Evolutionary conservation across 2,113 vertebrate genomes (phyloP).

Genomic region (Setophaga kirtlandii): DNA sequence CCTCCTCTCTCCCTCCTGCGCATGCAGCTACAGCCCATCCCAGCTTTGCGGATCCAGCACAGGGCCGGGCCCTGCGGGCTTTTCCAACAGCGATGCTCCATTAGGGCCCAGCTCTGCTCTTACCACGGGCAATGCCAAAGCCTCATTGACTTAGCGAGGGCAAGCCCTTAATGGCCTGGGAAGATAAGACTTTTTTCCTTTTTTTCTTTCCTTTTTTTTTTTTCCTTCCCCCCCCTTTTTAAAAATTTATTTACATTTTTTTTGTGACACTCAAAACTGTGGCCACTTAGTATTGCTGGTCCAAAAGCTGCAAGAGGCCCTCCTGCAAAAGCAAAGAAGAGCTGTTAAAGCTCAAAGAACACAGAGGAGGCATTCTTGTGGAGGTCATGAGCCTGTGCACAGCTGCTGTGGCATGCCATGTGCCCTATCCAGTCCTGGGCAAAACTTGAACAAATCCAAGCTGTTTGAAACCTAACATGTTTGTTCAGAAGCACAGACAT

Average conservation of each 20-base stretch:
- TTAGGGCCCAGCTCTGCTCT: slow-evolving; percentile 34
- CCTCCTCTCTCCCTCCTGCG: not conserved
- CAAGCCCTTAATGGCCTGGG: slow-evolving; percentile 5
- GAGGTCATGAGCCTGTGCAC: not conserved
- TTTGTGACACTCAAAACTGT: not conserved
- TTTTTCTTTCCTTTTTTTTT: not conserved
- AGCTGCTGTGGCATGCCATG: not conserved
- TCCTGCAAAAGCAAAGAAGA: not conserved
- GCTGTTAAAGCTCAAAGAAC: not conserved
- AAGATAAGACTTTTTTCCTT: not conserved
- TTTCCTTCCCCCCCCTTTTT: too few relatives aligned
- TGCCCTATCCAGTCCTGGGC: not conserved
- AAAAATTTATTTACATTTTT: too few relatives aligned
- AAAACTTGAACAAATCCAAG: not conserved
- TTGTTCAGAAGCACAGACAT: not conserved
- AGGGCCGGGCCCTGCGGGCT: not conserved
- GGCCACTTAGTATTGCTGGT: not conserved
- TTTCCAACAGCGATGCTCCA: slow-evolving; percentile 43
- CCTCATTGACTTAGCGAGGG: not conserved
- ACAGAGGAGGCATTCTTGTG: not conserved
- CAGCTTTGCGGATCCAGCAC: not conserved
- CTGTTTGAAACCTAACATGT: not conserved
- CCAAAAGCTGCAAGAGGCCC: not conserved
- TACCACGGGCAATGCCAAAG: not conserved
- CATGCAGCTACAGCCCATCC: not conserved